Evolutionary conservation across 2,113 vertebrate genomes (phyloP).

Genomic region (Tetrao urogallus): DNA sequence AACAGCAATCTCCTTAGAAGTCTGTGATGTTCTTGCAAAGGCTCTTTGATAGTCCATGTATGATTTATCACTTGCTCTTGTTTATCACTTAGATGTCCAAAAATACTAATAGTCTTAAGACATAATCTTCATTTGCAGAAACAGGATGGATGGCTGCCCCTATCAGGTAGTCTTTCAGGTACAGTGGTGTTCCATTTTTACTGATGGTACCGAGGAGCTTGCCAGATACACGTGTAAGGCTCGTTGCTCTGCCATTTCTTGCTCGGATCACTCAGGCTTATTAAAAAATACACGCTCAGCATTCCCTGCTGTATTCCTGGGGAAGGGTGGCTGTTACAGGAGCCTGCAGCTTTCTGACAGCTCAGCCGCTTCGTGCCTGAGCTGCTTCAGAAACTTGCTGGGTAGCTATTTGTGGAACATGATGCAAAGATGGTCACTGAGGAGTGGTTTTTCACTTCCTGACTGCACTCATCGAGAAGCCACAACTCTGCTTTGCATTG

Average conservation of each 20-base stretch:
- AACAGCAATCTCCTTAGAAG: background rate
- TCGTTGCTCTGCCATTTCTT: conserved; percentile 2
- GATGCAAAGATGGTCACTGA: conserved; percentile 54
- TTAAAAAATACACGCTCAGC: background rate
- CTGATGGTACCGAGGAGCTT: conserved; percentile 25
- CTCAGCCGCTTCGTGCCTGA: conserved; percentile 45
- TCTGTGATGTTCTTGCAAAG: background rate
- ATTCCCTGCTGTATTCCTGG: background rate
- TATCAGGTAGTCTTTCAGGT: conserved; percentile 34
- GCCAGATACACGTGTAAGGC: conserved; percentile 41
- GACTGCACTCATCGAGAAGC: conserved; percentile 30
- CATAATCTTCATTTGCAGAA: conserved; percentile 45
- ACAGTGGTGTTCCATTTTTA: conserved; percentile 57
- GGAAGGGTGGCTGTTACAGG: background rate
- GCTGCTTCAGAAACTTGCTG: conserved; percentile 41
- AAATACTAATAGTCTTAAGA: conserved; percentile 22
- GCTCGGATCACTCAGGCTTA: background rate
- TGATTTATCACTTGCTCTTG: conserved; percentile 9
- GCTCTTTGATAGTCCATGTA: background rate
- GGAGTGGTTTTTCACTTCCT: conserved; percentile 70
- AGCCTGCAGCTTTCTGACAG: conserved; percentile 24
- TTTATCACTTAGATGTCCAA: conserved; percentile 35
- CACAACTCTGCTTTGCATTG: conserved; percentile 35
- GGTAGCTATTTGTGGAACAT: conserved; percentile 66
- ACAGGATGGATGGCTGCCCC: conserved; percentile 33